A percentile compares a stretch with the other conserved stretches of the same genome.
Evolutionary conservation across 2,797 vertebrate species (phyloP).

Genomic region (Eleutherodactylus coqui): DNA sequence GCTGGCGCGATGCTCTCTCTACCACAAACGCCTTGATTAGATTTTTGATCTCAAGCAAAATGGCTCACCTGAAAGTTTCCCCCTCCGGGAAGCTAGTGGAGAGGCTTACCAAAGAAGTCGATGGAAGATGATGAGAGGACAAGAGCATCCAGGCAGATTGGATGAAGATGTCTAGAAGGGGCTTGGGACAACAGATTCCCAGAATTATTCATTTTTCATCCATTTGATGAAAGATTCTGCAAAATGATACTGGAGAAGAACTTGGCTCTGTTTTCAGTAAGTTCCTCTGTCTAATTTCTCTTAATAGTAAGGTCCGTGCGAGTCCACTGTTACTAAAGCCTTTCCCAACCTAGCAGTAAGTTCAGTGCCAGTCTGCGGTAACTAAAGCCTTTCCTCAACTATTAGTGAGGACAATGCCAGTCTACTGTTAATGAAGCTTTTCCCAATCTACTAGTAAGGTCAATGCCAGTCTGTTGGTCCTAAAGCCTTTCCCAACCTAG

Average conservation of each 20-base stretch:
- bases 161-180: neutral
- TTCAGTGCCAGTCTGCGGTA: too few species aligned
- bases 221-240: neutral
- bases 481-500: too few species aligned
- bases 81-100: neutral
- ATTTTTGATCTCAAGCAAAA: slow-evolving; percentile 40
- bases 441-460: too few species aligned
- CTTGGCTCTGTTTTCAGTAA: neutral
- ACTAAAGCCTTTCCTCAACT: too few species aligned
- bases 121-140: slow-evolving; percentile 7
- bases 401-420: too few species aligned
- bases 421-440: too few species aligned
- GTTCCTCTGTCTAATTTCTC: neutral
- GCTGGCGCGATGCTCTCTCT: neutral
- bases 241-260: neutral
- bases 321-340: neutral
- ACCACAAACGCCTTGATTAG: slow-evolving; percentile 43
- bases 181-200: neutral
- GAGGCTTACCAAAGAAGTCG: slow-evolving; percentile 4
- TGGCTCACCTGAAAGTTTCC: slow-evolving; percentile 29
- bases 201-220: neutral
- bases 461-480: too few species aligned
- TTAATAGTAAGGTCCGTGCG: neutral
- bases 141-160: neutral
- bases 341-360: too few species aligned